Percentiles rank a stretch among this genome's conserved stretches.
Conservation (phyloP, 2,113 vertebrate genomes). For the Ginglymostoma cirratum region DNA sequence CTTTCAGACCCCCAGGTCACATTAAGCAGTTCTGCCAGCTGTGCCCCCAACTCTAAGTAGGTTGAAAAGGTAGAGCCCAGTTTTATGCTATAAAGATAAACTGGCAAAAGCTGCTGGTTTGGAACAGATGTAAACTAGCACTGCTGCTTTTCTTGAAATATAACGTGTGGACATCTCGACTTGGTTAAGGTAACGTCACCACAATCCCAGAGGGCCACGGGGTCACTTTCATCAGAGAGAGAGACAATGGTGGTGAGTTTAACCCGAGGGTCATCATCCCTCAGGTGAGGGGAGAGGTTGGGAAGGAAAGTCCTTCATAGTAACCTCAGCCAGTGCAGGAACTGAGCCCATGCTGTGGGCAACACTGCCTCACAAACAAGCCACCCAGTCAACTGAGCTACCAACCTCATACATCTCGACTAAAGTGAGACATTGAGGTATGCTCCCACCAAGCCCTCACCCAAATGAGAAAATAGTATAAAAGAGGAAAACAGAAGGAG, state of each 20-base stretch:
- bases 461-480: not conserved
- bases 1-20: not conserved
- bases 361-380: too few species aligned
- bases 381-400: too few species aligned
- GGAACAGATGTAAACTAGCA: too few species aligned
- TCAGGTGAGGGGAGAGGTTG: too few species aligned
- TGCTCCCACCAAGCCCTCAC: not conserved
- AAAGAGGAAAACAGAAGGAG: not conserved
- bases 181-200: too few species aligned
- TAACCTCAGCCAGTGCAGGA: too few species aligned
- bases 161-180: not conserved
- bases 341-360: too few species aligned
- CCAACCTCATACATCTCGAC: not conserved
- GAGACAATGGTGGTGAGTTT: too few species aligned
- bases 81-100: not conserved
- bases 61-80: not conserved
- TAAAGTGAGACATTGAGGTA: not conserved
- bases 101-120: not conserved
- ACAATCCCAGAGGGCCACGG: too few species aligned
- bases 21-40: not conserved
- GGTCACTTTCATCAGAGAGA: too few species aligned
- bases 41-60: not conserved
- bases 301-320: too few species aligned
- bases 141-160: not conserved
- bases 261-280: too few species aligned